Base-by-base conservation (phyloP, 2,113 vertebrate species). In the Rhineura floridana region DNA sequence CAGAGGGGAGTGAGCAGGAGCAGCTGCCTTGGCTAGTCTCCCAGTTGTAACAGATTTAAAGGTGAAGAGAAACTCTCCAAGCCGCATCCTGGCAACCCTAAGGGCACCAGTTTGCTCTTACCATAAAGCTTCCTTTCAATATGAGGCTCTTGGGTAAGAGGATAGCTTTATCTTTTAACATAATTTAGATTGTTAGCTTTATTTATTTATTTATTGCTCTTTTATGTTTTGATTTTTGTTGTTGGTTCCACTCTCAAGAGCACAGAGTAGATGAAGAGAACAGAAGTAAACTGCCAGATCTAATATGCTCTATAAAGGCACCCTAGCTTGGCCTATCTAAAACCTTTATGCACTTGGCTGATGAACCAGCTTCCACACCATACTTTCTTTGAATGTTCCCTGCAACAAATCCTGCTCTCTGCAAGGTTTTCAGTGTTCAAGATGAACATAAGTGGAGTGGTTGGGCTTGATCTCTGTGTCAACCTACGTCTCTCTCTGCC, bases 241-340 rank as follows among this genome's bases (percentile, higher is more conserved):
- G 6, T 19, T 33, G 33, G 36, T 48, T 7, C 28, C 44, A 10
- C 42, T 15, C 25, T 30, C n/a, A n/a, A n/a, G n/a, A n/a, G n/a
- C n/a, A n/a, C n/a, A 50, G 46, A 42, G 39, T 21, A 11, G 28
- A 33, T 48, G 44, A 72, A 50, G 11, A 50, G 7, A 69, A 48
- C 46, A 72, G 11, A 72, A 36, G 33, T 33, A 52, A 52, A n/a
- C 21, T 36, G 39, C 25, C 36, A 72, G 6, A 30, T 21, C 33
- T 55, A 21, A 62, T 25, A 36, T 62, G 28, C 9, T 42, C 17
- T 42, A 59, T 59, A 59, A 59, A 59, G 55, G 55, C 55, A 59
- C 55, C 55, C 55, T 19, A 59, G 55, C 55, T 59, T 59, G 0
- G 0, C 0, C 5, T 39, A 44, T 1, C 0, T 28, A 1, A 0